phyloP scores from a whole-genome alignment of 2,797 vertebrate species.

The Oryzias sinensis region DNA sequence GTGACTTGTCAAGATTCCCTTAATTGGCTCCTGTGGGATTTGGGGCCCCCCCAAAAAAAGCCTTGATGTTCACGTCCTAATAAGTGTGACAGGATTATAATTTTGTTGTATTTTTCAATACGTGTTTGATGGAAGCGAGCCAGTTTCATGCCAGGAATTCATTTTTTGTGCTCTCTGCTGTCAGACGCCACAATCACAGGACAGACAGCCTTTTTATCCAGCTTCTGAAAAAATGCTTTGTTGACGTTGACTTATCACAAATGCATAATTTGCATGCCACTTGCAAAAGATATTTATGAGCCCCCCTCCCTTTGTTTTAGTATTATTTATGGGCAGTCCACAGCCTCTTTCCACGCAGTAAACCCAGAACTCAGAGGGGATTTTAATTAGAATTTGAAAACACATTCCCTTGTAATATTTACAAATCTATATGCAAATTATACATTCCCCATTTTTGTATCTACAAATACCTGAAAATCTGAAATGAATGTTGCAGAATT shows the following conservation, averaged over 20 bases:
- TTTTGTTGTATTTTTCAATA: constrained; percentile 58
- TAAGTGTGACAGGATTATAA: constrained; percentile 57
- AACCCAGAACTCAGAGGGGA: constrained; percentile 10
- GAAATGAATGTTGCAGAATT: no score
- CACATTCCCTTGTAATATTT: constrained; percentile 34
- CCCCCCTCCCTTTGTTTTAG: background rate
- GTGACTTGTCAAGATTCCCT: constrained; percentile 57
- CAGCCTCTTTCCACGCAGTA: constrained; percentile 7
- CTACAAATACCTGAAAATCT: no score
- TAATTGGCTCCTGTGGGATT: constrained; percentile 75
- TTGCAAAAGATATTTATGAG: background rate
- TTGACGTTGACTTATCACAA: constrained; percentile 25
- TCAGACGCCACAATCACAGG: constrained; percentile 47
- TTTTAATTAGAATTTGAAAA: constrained; percentile 24
- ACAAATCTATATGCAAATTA: constrained; percentile 29
- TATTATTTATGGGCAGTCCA: constrained; percentile 24
- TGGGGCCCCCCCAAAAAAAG: constrained; percentile 31
- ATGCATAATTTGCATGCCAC: constrained; percentile 29
- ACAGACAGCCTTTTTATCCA: background rate
- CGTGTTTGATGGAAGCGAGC: constrained; percentile 49
- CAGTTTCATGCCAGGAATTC: constrained; percentile 30
- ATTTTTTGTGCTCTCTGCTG: constrained; percentile 28
- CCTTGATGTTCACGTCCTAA: constrained; percentile 58
- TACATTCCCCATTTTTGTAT: background rate
- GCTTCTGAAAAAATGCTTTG: constrained; percentile 21